phyloP scores from a whole-genome alignment of 2,888 invertebrate species.

The Heteromurus nitidus region DNA sequence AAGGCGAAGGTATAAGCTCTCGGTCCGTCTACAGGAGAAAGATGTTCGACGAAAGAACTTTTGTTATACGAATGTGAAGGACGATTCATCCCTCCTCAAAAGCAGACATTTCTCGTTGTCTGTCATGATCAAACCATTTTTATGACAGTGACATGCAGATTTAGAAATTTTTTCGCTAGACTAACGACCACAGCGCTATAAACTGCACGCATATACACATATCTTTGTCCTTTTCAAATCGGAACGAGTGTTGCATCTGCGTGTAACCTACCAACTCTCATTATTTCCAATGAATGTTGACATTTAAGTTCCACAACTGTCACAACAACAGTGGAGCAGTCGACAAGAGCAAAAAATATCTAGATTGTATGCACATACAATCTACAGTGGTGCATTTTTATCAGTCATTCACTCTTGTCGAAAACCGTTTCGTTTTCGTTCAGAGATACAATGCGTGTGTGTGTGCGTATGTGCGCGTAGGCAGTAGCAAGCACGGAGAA shows the following conservation, averaged over 20 bases:
- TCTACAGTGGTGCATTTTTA: too few relatives aligned
- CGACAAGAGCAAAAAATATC: conserved; percentile 11
- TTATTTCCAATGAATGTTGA: conserved; percentile 31
- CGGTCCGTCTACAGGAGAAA: too few relatives aligned
- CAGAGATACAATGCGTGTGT: not conserved
- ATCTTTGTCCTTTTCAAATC: too few relatives aligned
- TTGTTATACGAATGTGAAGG: too few relatives aligned
- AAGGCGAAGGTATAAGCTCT: too few relatives aligned
- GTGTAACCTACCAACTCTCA: too few relatives aligned
- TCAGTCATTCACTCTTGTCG: not conserved
- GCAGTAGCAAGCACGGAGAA: not conserved
- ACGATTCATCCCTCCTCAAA: not conserved
- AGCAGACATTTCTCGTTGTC: not conserved
- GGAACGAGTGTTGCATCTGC: too few relatives aligned
- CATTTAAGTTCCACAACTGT: conserved; percentile 34
- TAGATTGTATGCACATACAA: too few relatives aligned
- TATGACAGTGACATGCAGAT: conserved; percentile 20
- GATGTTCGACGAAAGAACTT: too few relatives aligned
- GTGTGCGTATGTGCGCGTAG: not conserved
- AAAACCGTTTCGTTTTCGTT: not conserved
- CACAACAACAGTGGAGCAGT: conserved; percentile 20
- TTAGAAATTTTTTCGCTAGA: not conserved
- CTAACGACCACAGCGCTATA: too few relatives aligned
- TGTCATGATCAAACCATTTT: conserved; percentile 26
- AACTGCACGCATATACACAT: too few relatives aligned